A percentile compares a stretch with the other conserved stretches of the same genome.
phyloP scores from a whole-genome alignment of 2,888 invertebrate genomes.

The Amphipoea lucens region DNA sequence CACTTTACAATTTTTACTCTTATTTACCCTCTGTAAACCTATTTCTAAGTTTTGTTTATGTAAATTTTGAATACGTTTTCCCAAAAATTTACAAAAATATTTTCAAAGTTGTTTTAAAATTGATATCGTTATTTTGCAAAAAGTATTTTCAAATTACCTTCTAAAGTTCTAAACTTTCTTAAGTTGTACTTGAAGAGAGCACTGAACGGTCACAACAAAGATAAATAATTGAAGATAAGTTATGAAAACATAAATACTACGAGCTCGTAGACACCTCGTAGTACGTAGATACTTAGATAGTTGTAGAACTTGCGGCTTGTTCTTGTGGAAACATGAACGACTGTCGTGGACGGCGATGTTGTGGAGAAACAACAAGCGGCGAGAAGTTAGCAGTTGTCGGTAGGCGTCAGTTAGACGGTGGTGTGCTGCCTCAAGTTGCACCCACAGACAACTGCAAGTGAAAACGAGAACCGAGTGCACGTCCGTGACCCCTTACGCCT shows the following conservation, averaged over 20 bases:
- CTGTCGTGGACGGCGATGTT: constrained; percentile 46
- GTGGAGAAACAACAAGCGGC: constrained; percentile 51
- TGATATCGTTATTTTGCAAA: constrained; percentile 7
- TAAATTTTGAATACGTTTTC: not conserved
- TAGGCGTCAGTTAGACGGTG: constrained; percentile 49
- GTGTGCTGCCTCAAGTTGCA: constrained; percentile 60
- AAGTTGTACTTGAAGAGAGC: constrained; percentile 20
- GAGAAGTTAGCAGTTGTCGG: constrained; percentile 51
- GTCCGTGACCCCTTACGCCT: constrained; percentile 76
- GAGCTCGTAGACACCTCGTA: constrained; percentile 41
- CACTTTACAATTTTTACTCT: constrained; percentile 67
- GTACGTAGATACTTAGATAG: constrained; percentile 45
- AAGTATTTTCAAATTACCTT: constrained; percentile 53
- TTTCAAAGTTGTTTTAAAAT: constrained; percentile 19
- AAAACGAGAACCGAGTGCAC: constrained; percentile 76
- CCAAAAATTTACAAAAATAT: not conserved
- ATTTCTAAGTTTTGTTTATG: constrained; percentile 19
- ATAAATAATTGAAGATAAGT: constrained; percentile 36
- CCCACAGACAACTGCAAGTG: constrained; percentile 72
- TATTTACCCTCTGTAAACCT: constrained; percentile 2
- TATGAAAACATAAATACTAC: constrained; percentile 43
- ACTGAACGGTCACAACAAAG: constrained; percentile 29
- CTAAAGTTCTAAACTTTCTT: constrained; percentile 26
- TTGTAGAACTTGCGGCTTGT: constrained; percentile 49
- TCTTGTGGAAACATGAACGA: constrained; percentile 47